Percentiles rank a stretch among this genome's conserved stretches.
phyloP scores from a whole-genome alignment of 1,140 invertebrate genomes.

The Ridgeia piscesae region DNA sequence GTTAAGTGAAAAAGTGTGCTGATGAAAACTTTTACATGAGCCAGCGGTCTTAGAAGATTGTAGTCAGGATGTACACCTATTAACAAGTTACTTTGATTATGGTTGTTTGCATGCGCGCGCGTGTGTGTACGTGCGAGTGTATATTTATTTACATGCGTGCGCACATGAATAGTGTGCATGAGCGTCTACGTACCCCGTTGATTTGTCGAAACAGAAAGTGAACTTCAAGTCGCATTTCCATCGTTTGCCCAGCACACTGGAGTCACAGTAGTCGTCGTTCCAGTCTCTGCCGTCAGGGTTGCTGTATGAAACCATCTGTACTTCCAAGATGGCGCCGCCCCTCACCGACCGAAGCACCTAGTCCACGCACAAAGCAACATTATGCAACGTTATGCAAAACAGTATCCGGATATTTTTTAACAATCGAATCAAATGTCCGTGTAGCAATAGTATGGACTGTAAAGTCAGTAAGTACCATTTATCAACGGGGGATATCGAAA shows the following conservation, averaged over 20 bases:
- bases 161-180: not conserved
- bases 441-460: too few relatives aligned
- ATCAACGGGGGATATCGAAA: too few relatives aligned
- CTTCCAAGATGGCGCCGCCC: not conserved
- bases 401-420: too few relatives aligned
- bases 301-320: not conserved
- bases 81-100: too few relatives aligned
- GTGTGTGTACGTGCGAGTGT: not conserved
- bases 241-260: not conserved
- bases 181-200: not conserved
- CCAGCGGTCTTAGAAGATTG: too few relatives aligned
- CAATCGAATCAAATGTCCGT: too few relatives aligned
- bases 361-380: not conserved
- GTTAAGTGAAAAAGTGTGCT: not conserved
- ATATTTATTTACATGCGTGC: too few relatives aligned
- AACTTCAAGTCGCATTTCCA: not conserved
- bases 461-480: too few relatives aligned
- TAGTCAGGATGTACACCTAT: too few relatives aligned
- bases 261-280: not conserved
- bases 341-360: not conserved
- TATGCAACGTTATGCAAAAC: too few relatives aligned
- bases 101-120: too few relatives aligned
- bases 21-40: not conserved
- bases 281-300: not conserved
- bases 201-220: conserved; percentile 5